Conservation (phyloP, 1,140 invertebrate species). For the roundworm (Caenorhabditis elegans) region WBcel235 BX284604.4:6919001-6919500, state of each 20-base stretch:
- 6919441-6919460: not conserved
- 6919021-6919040: constrained; percentile 93
- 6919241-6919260: constrained; percentile 81
- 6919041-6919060: constrained; percentile 91
- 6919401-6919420: no score
- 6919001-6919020: constrained; percentile 71
- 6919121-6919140: constrained; percentile 87
- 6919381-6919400: not conserved
- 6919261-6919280: constrained; percentile 40
- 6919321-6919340: no score
- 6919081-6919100: not conserved
- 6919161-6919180: constrained; percentile 90
- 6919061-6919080: constrained; percentile 84
- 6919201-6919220: constrained; percentile 89
- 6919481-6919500: not conserved
- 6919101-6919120: not conserved
- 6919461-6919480: constrained; percentile 12
- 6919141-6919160: constrained; percentile 88
- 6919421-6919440: no score
- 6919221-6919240: constrained; percentile 91
- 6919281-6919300: not conserved
- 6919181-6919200: constrained; percentile 90
- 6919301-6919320: no score
- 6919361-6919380: constrained; percentile 10
- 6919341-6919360: not conserved